These are phyloP conservation scores for Morone saxatilis DNA, from an alignment of 2,113 vertebrate species.

Conservation along the genomic window DNA sequence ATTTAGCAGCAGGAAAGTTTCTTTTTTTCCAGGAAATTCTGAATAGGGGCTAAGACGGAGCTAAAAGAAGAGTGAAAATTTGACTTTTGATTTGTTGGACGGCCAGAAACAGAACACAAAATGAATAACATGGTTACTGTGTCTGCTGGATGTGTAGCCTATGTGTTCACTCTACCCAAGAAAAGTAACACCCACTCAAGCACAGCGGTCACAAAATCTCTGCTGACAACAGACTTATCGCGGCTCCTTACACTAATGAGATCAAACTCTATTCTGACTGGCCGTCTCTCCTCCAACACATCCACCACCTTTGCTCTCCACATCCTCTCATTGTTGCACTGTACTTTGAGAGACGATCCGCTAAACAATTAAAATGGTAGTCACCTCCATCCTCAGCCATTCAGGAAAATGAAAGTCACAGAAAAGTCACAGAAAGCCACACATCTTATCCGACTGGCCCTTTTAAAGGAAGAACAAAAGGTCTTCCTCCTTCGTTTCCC, in stretches of 20 bases:
- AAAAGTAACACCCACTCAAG: not conserved
- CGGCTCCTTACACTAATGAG: slow-evolving; percentile 15
- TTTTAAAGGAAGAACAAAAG: slow-evolving; percentile 78
- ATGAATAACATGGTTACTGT: not conserved
- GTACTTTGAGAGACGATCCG: slow-evolving; percentile 42
- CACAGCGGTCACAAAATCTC: not conserved
- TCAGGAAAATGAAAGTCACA: slow-evolving; percentile 75
- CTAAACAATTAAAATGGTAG: slow-evolving; percentile 66
- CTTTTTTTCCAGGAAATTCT: not conserved
- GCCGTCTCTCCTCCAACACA: slow-evolving; percentile 8
- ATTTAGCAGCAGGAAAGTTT: not conserved
- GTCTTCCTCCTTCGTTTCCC: slow-evolving; percentile 76
- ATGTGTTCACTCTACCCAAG: no score
- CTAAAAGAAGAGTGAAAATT: not conserved
- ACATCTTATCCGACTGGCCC: slow-evolving; percentile 71
- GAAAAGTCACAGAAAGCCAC: slow-evolving; percentile 74
- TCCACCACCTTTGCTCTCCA: slow-evolving; percentile 35
- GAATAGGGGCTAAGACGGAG: not conserved
- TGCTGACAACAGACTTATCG: not conserved
- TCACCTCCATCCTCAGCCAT: slow-evolving; percentile 61
- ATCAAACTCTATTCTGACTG: slow-evolving; percentile 24
- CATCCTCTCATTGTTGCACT: slow-evolving; percentile 47
- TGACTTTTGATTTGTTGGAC: not conserved
- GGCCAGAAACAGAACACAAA: not conserved
- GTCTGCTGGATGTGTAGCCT: not conserved